phyloP scores from a whole-genome alignment of 37 sponge, comb jelly and placozoan genomes.

The Spongilla lacustris region DNA sequence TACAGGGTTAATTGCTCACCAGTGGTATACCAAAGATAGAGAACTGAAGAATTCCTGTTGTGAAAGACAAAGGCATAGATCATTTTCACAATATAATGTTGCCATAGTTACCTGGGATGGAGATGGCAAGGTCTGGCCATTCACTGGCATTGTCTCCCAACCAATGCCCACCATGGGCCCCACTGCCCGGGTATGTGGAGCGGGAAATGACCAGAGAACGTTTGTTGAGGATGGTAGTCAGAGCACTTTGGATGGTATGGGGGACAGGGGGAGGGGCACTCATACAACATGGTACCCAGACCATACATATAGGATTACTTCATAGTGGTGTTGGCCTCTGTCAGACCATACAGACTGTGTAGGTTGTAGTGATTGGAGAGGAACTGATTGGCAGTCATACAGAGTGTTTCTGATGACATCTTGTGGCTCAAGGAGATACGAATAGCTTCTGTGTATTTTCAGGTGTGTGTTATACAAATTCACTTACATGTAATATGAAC shows the following conservation, averaged over 20 bases:
- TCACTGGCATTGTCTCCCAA: slow-evolving; percentile 78
- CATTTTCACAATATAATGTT: too few relatives aligned
- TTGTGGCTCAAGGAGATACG: too few relatives aligned
- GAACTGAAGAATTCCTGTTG: slow-evolving; percentile 82
- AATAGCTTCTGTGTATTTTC: too few relatives aligned
- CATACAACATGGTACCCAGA: background rate
- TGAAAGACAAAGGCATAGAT: too few relatives aligned
- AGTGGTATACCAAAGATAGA: slow-evolving; percentile 82
- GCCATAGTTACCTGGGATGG: slow-evolving; percentile 60
- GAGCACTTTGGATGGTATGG: slow-evolving; percentile 30
- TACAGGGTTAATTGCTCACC: slow-evolving; percentile 35
- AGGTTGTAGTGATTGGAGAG: slow-evolving; percentile 72
- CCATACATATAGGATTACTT: slow-evolving; percentile 20
- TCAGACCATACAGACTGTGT: slow-evolving; percentile 88
- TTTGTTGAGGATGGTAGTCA: slow-evolving; percentile 28
- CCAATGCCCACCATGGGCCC: slow-evolving; percentile 74
- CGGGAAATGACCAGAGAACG: slow-evolving; percentile 74
- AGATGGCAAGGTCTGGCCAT: slow-evolving; percentile 61
- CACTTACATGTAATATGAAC: too few relatives aligned
- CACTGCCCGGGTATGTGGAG: slow-evolving; percentile 71
- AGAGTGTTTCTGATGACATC: slow-evolving; percentile 49
- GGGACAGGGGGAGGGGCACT: background rate
- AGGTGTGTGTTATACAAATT: too few relatives aligned
- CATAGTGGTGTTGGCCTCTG: slow-evolving; percentile 73
- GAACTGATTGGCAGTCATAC: slow-evolving; percentile 67